Conservation (phyloP, 2,797 vertebrate species). For the Varecia variegata region DNA sequence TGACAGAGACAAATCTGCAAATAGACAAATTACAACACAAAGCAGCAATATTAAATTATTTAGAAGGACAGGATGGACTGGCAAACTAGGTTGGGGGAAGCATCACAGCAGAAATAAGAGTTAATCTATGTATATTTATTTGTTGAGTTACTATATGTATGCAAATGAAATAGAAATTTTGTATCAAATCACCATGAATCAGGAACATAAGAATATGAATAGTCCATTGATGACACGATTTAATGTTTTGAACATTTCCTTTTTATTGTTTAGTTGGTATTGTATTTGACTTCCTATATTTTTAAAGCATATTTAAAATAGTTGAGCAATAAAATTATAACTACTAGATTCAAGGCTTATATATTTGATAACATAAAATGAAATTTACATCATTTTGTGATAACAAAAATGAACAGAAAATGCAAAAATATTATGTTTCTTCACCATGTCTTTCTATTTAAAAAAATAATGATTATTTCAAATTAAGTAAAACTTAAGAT, state of each 20-base stretch:
- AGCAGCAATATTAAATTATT: not conserved
- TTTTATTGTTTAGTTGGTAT: not conserved
- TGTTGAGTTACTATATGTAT: not conserved
- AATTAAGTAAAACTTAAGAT: conserved; percentile 11
- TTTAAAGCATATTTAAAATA: not conserved
- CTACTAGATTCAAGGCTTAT: not conserved
- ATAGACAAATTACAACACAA: not conserved
- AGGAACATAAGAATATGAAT: not conserved
- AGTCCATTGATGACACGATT: not conserved
- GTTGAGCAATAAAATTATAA: not conserved
- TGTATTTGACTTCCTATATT: not conserved
- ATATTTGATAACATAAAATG: not conserved
- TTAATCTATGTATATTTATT: not conserved
- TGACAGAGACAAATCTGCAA: not conserved
- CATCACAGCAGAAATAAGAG: not conserved
- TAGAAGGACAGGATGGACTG: not conserved
- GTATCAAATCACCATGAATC: not conserved
- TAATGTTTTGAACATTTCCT: not conserved
- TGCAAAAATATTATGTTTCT: not conserved
- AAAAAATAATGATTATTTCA: not conserved
- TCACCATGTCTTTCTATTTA: not conserved
- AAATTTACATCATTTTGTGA: not conserved
- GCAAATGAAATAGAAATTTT: not conserved
- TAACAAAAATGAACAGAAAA: not conserved
- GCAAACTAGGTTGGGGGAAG: not conserved